Conservation (phyloP, 2,797 vertebrate genomes). For the Luscinia luscinia region DNA sequence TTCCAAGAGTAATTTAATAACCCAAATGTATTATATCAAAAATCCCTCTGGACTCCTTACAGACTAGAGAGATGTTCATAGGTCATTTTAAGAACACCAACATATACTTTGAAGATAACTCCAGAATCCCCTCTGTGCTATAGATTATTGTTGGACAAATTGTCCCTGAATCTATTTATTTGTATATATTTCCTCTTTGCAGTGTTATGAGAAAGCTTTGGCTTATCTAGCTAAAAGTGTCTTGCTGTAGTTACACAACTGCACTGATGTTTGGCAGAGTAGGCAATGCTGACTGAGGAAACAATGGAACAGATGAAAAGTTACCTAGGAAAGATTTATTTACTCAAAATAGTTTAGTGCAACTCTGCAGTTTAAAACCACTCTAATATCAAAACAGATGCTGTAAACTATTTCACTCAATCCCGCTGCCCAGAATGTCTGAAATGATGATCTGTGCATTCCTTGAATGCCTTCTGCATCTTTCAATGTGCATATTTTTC, state of each 20-base stretch:
- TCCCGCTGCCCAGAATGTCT: background rate
- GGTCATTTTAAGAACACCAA: constrained; percentile 48
- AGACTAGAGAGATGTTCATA: constrained; percentile 10
- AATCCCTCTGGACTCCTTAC: constrained; percentile 32
- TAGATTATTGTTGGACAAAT: constrained; percentile 28
- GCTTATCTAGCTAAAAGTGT: background rate
- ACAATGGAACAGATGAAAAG: background rate
- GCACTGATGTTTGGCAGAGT: background rate
- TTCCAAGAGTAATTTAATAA: constrained; percentile 69
- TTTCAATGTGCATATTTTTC: background rate
- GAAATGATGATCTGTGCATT: background rate
- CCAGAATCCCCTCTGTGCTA: constrained; percentile 17
- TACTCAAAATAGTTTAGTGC: background rate
- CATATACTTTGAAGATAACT: constrained; percentile 37
- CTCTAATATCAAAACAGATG: background rate
- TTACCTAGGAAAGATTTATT: background rate
- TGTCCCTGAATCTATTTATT: constrained; percentile 13
- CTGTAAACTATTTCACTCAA: background rate
- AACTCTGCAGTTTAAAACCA: background rate
- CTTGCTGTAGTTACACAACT: background rate
- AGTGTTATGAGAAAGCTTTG: background rate
- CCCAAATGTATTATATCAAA: constrained; percentile 20
- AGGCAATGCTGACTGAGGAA: background rate
- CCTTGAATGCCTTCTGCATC: background rate
- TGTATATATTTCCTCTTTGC: background rate